Percentiles rank a stretch among this genome's conserved stretches.
Evolutionary conservation across 2,888 invertebrate species (phyloP).

Genomic region (Trichopoda pennipes): DNA sequence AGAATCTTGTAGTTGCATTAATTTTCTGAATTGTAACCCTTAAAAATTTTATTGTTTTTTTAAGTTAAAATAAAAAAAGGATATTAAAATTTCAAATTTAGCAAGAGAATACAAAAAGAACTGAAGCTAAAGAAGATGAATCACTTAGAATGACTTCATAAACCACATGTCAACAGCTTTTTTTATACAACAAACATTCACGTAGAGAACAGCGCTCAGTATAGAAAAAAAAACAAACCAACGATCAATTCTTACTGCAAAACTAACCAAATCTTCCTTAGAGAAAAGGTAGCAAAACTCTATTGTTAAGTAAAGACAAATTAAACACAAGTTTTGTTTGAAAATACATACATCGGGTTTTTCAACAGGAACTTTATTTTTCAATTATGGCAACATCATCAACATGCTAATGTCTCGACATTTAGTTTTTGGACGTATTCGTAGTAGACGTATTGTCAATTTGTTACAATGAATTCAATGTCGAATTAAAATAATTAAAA

Average conservation of each 20-base stretch:
- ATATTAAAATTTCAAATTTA: constrained; percentile 35
- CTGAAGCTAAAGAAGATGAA: constrained; percentile 75
- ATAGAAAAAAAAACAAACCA: constrained; percentile 10
- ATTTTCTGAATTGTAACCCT: constrained; percentile 19
- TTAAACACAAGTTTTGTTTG: constrained; percentile 17
- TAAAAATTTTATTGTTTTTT: constrained; percentile 12
- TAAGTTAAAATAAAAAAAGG: constrained; percentile 7
- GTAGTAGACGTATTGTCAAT: no score
- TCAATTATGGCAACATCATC: no score
- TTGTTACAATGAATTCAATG: no score
- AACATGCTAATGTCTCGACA: no score
- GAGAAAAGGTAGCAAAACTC: constrained; percentile 14
- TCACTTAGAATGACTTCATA: constrained; percentile 78
- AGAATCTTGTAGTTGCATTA: background rate
- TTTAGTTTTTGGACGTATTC: no score
- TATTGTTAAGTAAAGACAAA: constrained; percentile 30
- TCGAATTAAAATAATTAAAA: no score
- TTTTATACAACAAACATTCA: background rate
- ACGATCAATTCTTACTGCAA: constrained; percentile 3
- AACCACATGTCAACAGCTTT: background rate
- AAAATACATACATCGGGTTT: no score
- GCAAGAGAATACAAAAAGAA: background rate
- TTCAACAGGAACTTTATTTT: no score
- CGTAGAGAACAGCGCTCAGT: background rate
- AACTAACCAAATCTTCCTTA: background rate